These are phyloP conservation scores for Diploscapter pachys DNA, from an alignment of 1,140 invertebrate species.

Conservation along the genomic window DNA sequence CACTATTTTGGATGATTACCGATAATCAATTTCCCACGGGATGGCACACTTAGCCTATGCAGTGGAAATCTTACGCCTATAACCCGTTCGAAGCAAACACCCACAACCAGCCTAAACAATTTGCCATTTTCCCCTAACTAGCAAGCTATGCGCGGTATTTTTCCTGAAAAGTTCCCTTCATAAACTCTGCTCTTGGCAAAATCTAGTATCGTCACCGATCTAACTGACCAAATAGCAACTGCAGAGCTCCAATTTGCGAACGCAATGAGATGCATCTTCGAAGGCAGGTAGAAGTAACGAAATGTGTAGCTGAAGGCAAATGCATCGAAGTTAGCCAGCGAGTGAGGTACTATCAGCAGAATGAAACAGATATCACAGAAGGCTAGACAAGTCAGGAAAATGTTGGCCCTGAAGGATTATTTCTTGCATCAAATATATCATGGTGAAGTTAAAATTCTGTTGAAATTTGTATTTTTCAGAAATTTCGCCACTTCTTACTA, in stretches of 20 bases:
- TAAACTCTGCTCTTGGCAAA: no score
- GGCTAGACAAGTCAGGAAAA: constrained; percentile 30
- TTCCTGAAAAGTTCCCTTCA: no score
- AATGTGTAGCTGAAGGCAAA: constrained; percentile 31
- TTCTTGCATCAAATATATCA: background rate
- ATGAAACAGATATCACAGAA: constrained; percentile 32
- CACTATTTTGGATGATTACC: background rate
- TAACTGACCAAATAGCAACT: constrained; percentile 29
- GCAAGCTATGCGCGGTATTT: no score
- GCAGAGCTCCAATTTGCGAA: constrained; percentile 33
- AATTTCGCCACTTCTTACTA: background rate
- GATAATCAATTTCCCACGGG: constrained; percentile 15
- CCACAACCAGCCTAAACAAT: constrained; percentile 25
- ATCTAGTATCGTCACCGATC: no score
- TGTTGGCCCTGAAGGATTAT: constrained; percentile 20
- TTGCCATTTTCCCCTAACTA: background rate
- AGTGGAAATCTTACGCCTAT: constrained; percentile 25
- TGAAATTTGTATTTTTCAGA: background rate
- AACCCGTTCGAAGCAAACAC: constrained; percentile 28
- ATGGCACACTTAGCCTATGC: constrained; percentile 15
- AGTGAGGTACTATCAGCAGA: constrained; percentile 34
- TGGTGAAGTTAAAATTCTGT: no score
- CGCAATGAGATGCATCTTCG: constrained; percentile 33
- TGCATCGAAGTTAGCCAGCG: constrained; percentile 32
- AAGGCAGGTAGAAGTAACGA: constrained; percentile 34